These are phyloP conservation scores for Eudasyphora cyanicolor DNA, from an alignment of 2,888 invertebrate species.

Conservation along the genomic window DNA sequence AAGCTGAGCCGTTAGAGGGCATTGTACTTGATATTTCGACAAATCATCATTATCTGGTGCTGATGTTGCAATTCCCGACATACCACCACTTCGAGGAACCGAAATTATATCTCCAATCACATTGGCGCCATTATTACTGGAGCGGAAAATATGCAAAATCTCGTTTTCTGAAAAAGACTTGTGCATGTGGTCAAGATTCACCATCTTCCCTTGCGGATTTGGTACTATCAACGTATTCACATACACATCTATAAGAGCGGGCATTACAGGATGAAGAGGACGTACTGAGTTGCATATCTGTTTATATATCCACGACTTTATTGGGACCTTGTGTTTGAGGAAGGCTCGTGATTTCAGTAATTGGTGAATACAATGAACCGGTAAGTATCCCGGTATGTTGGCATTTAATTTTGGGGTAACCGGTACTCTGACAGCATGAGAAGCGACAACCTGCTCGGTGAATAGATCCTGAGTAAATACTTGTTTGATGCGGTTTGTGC, in stretches of 20 bases:
- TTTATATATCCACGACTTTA: constrained; percentile 97
- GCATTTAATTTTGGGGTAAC: constrained; percentile 94
- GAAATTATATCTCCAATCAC: constrained; percentile 32
- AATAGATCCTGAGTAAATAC: constrained; percentile 98
- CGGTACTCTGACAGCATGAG: constrained; percentile 97
- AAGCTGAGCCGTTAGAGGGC: constrained; percentile 90
- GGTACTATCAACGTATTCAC: constrained; percentile 93
- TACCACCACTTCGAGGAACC: constrained; percentile 74
- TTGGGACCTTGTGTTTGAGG: constrained; percentile 96
- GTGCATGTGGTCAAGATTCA: constrained; percentile 88
- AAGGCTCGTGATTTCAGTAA: constrained; percentile 95
- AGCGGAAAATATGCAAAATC: constrained; percentile 90
- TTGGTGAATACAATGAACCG: constrained; percentile 98
- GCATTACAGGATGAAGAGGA: constrained; percentile 96
- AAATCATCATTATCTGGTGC: constrained; percentile 81
- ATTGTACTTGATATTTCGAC: constrained; percentile 79
- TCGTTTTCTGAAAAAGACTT: constrained; percentile 95
- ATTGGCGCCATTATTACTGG: constrained; percentile 76
- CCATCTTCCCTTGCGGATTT: constrained; percentile 78
- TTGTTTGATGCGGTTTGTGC: constrained; percentile 92
- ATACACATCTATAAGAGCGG: constrained; percentile 95
- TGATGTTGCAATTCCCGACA: neutral
- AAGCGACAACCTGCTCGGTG: constrained; percentile 97
- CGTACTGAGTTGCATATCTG: constrained; percentile 93
- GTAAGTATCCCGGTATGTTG: constrained; percentile 93